Conservation (phyloP, 2,888 invertebrate genomes). For the Drosophila quasianomalipes region DNA sequence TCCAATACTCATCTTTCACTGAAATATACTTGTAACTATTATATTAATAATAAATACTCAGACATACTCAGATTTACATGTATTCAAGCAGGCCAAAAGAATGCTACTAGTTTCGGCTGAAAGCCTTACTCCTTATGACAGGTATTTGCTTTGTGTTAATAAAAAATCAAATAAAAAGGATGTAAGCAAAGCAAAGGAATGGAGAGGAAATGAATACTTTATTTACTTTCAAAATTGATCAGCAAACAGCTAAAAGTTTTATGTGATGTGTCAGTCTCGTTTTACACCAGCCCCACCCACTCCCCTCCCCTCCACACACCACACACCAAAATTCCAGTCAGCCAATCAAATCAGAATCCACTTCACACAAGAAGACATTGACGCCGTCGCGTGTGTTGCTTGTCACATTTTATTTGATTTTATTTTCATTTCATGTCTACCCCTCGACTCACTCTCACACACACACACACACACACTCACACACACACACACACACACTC, state of each 20-base stretch:
- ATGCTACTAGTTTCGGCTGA: background rate
- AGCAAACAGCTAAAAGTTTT: constrained; percentile 31
- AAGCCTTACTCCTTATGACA: background rate
- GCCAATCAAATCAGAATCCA: constrained; percentile 46
- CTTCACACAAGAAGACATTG: constrained; percentile 43
- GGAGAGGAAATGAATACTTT: constrained; percentile 12
- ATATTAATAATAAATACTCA: background rate
- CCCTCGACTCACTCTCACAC: background rate
- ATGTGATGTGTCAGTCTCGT: constrained; percentile 20
- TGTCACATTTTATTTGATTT: constrained; percentile 65
- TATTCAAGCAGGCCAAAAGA: background rate
- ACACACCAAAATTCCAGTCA: background rate
- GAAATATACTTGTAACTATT: background rate
- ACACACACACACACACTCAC: background rate
- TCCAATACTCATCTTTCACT: background rate
- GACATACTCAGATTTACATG: no score
- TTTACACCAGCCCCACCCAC: background rate
- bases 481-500: background rate
- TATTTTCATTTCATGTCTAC: constrained; percentile 44
- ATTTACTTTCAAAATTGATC: constrained; percentile 46
- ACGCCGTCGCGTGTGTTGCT: constrained; percentile 46
- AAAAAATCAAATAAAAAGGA: background rate
- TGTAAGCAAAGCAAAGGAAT: background rate
- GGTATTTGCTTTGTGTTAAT: background rate
- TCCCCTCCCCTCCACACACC: no score